Base-by-base conservation (phyloP, 2,888 invertebrate species). In the Melolontha melolontha region DNA sequence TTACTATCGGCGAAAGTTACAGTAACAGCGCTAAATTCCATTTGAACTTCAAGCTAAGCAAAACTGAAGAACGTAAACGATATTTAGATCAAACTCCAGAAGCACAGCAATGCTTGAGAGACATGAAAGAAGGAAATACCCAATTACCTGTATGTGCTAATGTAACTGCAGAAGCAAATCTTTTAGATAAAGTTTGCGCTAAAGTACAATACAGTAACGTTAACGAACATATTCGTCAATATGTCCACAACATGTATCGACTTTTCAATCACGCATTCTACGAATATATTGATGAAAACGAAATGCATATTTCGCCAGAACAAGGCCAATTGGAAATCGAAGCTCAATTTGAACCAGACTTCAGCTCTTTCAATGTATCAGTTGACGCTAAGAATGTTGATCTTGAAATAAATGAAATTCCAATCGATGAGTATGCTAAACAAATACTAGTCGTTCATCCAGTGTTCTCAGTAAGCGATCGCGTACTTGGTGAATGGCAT, bases 121-220 rank as follows among this genome's bases (percentile, higher is more conserved):
- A 89, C 75, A 87, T 87, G 76, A 78, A 84, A 68, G 75, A 85
- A 62, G 87, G 87, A 34, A 87, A 90, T 78, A 81, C 85, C 70
- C 86, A 87, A 77, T 85, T 88, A 66, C 80, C 83, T 2, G 85
- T 86, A 66, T 91, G 91, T 78, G 85, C 87, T 67, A 84, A 87
- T 70, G 85, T 87, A 75, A 87, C 87, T 6, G 77, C 85, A 17
- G 79, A 81, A 69, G 87, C 89, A 4, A 86, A 87, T 71, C 80
- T 86, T 41, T 82, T 88, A 55, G 87, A 91, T 75, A 80, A 83
- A 62, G 77, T 87, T 14, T 82, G 85, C 54, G 75, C 87, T 1
- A 78, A 85, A 11, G 76, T 88, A 1, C 81, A 85, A 7, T 86
- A 86, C 79, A 84, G 87, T 52, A 85, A 88, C 62, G 72, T 89